Evolutionary conservation across 1,140 invertebrate species (phyloP), one percentile per base, ranked within the genome.

Genomic region (Uloborus diversus): DNA sequence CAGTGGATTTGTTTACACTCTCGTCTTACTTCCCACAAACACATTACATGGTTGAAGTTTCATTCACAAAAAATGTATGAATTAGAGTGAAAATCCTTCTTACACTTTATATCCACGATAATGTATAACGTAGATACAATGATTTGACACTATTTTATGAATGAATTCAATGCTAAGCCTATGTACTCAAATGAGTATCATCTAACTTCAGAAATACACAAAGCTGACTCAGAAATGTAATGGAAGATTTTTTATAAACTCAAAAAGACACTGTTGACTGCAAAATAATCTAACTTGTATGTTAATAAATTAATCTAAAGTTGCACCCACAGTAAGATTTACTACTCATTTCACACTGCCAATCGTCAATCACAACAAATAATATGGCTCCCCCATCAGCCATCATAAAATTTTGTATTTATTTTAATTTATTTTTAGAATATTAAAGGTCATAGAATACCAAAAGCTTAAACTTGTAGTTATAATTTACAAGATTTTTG

Each of bases 351-450:
- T 64, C 42, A 78, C 32, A 65, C 30, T 78, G 30, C 47, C 49
- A 37, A 66, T 37, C 59, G 66, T 78, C 73, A 78, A 78, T 78
- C 73, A 78, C 73, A 78, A 78, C 73, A 78, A 78, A 78, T 78
- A 78, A 66, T 78, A 78, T 78, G 62, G 73, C 73, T 73, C 69
- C 57, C 23, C 57, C 23, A 42, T 61, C 23, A 57, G 49, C 32
- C 53, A 70, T 70, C 37, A 37, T 56, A 57, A 25, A 51, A 56
- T 51, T 57, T 59, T 23, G 30, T 69, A 33, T 69, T 69, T 35
- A 56, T 49, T 69, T 9, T 56, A 56, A 37, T 57, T 69, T 20
- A 20, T 53, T 53, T 9, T 53, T 14, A 53, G 20, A 53, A 17
- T 17, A 17, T 42, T 42, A n/a, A n/a, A n/a, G n/a, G n/a, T n/a